phyloP scores from a whole-genome alignment of 1,140 invertebrate genomes.

The Adelges cooleyi region DNA sequence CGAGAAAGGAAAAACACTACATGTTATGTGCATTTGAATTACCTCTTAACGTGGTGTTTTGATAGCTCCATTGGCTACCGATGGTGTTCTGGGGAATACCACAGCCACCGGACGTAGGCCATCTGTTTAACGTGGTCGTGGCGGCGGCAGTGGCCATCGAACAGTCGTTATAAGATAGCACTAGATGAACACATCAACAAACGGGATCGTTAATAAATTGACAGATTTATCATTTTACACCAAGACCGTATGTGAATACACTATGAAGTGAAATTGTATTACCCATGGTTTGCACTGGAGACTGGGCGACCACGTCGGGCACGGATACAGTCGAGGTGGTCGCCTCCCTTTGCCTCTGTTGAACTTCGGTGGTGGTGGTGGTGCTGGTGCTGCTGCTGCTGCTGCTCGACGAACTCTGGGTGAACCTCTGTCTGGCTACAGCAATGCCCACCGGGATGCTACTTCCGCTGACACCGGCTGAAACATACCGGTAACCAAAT shows the following conservation, averaged over 20 bases:
- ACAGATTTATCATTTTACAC: too few relatives aligned
- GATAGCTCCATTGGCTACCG: constrained; percentile 7
- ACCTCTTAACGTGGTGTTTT: constrained; percentile 19
- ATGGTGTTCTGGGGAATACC: constrained; percentile 19
- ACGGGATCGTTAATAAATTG: too few relatives aligned
- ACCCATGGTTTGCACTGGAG: constrained; percentile 19
- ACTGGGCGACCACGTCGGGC: constrained; percentile 5
- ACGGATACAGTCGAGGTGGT: constrained; percentile 2
- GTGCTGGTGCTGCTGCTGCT: too few relatives aligned
- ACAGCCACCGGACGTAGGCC: background rate
- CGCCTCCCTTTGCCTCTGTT: background rate
- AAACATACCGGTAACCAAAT: too few relatives aligned
- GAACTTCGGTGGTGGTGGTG: background rate
- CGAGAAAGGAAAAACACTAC: background rate
- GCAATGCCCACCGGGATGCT: constrained; percentile 71
- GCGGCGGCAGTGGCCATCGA: constrained; percentile 1
- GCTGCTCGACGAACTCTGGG: constrained; percentile 5
- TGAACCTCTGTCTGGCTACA: constrained; percentile 59
- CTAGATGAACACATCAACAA: background rate
- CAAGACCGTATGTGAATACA: too few relatives aligned
- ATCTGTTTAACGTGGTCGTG: constrained; percentile 2
- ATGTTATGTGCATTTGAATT: background rate
- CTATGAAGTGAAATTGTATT: background rate
- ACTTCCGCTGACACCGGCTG: constrained; percentile 15
- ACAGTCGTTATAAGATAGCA: constrained; percentile 22